phyloP scores from a whole-genome alignment of 1,140 invertebrate species.

The Helicoverpa armigera region DNA sequence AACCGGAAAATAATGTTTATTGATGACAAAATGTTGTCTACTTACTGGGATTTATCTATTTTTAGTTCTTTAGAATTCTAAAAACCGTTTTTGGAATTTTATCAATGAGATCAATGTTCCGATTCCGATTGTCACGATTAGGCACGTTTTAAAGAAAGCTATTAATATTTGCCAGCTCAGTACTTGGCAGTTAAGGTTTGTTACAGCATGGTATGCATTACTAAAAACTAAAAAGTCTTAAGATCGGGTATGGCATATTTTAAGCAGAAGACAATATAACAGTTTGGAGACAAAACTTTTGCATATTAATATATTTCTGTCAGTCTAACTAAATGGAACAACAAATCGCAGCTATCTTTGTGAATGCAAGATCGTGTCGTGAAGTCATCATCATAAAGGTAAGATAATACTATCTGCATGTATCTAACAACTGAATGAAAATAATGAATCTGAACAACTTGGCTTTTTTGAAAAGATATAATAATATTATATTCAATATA shows the following conservation, averaged over 20 bases:
- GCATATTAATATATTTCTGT: too few species aligned
- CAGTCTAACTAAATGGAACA: too few species aligned
- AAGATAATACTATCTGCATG: background rate
- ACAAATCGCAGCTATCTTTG: background rate
- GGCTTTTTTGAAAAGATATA: too few species aligned
- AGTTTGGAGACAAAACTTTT: too few species aligned
- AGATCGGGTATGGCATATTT: background rate
- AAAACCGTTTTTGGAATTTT: background rate
- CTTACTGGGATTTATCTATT: constrained; percentile 54
- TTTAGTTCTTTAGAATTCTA: background rate
- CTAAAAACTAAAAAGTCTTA: background rate
- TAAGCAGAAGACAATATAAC: too few species aligned
- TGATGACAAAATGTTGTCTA: constrained; percentile 27
- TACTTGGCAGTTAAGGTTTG: too few species aligned
- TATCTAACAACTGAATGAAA: too few species aligned
- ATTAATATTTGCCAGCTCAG: background rate
- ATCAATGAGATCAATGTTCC: constrained; percentile 36
- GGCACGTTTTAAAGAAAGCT: constrained; percentile 17
- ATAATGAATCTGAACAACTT: too few species aligned
- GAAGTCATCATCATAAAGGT: constrained; percentile 9
- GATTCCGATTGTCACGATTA: background rate
- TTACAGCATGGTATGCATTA: background rate
- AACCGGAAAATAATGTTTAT: constrained; percentile 38
- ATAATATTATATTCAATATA: too few species aligned
- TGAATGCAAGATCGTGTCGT: background rate